A percentile compares a stretch with the other conserved stretches of the same genome.
These are phyloP conservation scores for Pomatorhinus ruficollis DNA, from an alignment of 2,113 vertebrate species.

Conservation along the genomic window DNA sequence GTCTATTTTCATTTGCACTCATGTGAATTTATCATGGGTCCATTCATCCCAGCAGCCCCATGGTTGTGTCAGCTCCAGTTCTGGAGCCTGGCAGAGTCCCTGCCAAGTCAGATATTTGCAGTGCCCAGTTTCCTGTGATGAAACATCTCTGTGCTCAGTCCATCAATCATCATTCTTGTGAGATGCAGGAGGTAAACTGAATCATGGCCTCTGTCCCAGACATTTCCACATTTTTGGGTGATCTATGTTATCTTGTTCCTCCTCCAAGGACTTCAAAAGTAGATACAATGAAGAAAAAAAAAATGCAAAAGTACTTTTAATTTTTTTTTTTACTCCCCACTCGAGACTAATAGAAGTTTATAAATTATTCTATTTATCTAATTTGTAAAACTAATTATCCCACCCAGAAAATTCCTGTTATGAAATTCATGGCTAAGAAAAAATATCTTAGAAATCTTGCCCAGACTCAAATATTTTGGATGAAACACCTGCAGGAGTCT, in stretches of 20 bases:
- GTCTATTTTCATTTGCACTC: not conserved
- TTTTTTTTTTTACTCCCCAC: not conserved
- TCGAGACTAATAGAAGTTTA: not conserved
- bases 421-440: not conserved
- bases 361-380: not conserved
- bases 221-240: not conserved
- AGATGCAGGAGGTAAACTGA: not conserved
- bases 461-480: not conserved
- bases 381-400: not conserved
- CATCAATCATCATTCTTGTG: not conserved
- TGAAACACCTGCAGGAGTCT: not conserved
- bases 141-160: not conserved
- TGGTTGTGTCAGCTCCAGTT: not conserved
- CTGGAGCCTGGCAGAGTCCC: not conserved
- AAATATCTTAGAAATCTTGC: not conserved
- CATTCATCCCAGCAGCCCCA: not conserved
- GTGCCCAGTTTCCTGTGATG: not conserved
- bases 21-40: not conserved
- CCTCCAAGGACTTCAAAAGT: not conserved
- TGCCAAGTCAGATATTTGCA: not conserved
- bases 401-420: not conserved
- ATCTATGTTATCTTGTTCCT: not conserved
- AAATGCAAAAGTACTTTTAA: fast-evolving
- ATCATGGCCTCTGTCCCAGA: not conserved
- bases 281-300: not conserved